These are phyloP conservation scores for Theristicus caerulescens DNA, from an alignment of 2,113 vertebrate species.

Conservation along the genomic window DNA sequence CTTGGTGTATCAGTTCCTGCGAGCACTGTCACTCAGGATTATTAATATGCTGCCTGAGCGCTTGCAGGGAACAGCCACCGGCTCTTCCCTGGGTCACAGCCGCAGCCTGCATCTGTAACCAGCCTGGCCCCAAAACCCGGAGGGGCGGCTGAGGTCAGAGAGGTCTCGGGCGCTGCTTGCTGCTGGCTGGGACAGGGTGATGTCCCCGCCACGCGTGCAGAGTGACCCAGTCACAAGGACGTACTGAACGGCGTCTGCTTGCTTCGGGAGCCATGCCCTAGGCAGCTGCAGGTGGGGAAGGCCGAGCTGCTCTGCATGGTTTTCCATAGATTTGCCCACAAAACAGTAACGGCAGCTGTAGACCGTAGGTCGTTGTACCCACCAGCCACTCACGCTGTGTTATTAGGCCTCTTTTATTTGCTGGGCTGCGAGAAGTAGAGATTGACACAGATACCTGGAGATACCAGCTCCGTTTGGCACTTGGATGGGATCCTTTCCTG, in stretches of 20 bases:
- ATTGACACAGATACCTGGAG: neutral
- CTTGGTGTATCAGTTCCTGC: neutral
- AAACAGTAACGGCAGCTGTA: neutral
- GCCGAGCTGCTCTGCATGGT: neutral
- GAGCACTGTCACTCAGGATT: neutral
- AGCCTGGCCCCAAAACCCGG: neutral
- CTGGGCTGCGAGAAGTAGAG: neutral
- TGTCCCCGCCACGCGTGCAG: neutral
- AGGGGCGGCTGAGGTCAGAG: neutral
- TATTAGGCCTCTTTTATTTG: neutral
- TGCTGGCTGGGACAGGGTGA: neutral
- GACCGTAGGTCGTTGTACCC: neutral
- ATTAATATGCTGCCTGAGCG: neutral
- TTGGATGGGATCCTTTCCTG: neutral
- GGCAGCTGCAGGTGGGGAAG: neutral
- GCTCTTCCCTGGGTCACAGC: neutral
- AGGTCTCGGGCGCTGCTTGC: rapidly evolving
- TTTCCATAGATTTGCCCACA: neutral
- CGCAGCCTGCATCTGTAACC: neutral
- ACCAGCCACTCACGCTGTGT: neutral
- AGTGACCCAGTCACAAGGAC: neutral
- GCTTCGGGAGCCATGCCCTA: rapidly evolving
- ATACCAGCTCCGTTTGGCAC: neutral
- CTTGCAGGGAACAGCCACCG: neutral
- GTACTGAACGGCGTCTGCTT: rapidly evolving